Conservation (phyloP, 2,797 vertebrate species). For the Argentina silus region DNA sequence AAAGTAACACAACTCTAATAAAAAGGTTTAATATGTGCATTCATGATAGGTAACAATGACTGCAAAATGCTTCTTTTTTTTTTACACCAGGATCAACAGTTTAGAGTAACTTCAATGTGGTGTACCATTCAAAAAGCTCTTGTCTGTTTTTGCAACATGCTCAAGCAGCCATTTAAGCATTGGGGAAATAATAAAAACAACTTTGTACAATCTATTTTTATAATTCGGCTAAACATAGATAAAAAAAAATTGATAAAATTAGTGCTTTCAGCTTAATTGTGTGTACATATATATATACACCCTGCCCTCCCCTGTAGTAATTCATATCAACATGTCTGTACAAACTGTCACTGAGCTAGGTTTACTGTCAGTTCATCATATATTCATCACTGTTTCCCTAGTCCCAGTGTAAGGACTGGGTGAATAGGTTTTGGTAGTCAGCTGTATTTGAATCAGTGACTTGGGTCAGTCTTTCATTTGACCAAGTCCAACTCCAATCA, state of each 20-base stretch:
- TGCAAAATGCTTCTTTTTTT: slow-evolving; percentile 81
- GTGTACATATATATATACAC: slow-evolving; percentile 81
- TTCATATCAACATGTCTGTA: slow-evolving; percentile 61
- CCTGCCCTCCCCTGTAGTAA: slow-evolving; percentile 79
- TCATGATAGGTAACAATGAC: slow-evolving; percentile 83
- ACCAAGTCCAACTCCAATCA: slow-evolving; percentile 13
- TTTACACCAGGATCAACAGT: slow-evolving; percentile 78
- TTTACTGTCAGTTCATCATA: slow-evolving; percentile 22
- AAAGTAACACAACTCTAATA: slow-evolving; percentile 55
- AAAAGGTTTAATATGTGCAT: slow-evolving; percentile 91
- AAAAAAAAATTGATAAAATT: slow-evolving; percentile 89
- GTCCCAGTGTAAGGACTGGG: slow-evolving; percentile 44
- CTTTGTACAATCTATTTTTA: slow-evolving; percentile 93
- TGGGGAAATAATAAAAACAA: slow-evolving; percentile 78
- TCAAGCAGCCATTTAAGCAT: slow-evolving; percentile 83
- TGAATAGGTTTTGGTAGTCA: slow-evolving; percentile 50
- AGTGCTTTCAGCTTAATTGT: slow-evolving; percentile 95
- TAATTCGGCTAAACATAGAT: slow-evolving; percentile 84
- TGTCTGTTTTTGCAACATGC: slow-evolving; percentile 86
- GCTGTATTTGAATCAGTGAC: slow-evolving; percentile 33
- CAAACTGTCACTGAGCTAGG: slow-evolving; percentile 22
- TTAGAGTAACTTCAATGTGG: slow-evolving; percentile 81
- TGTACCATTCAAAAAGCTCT: slow-evolving; percentile 90
- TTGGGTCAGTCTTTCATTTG: slow-evolving; percentile 38
- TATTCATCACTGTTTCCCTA: slow-evolving; percentile 20